phyloP scores from a whole-genome alignment of 2,113 vertebrate genomes.

The Gasterosteus aculeatus region DNA sequence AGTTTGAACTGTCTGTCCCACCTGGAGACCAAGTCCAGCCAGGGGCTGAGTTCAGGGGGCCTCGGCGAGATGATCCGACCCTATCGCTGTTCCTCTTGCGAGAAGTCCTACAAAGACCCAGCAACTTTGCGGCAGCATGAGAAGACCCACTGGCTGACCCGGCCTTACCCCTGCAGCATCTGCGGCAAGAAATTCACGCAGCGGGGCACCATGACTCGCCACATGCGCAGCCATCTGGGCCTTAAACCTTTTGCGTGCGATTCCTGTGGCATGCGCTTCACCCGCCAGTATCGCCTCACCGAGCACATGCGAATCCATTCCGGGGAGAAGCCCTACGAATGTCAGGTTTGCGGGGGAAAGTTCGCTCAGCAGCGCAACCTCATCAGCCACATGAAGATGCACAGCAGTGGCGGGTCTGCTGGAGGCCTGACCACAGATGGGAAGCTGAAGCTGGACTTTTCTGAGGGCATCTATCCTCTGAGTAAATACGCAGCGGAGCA shows the following conservation, averaged over 20 bases:
- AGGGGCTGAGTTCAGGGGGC: conserved; percentile 72
- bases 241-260: conserved; percentile 98
- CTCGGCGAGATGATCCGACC: conserved; percentile 91
- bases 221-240: conserved; percentile 99
- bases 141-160: conserved; percentile 98
- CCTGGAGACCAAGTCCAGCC: conserved; percentile 84
- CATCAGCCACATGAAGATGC: conserved; percentile 99
- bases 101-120: conserved; percentile 98
- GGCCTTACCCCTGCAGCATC: conserved; percentile 98
- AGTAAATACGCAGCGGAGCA: conserved; percentile 94
- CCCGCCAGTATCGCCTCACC: conserved; percentile 97
- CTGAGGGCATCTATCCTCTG: conserved; percentile 93
- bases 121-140: conserved; percentile 97
- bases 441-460: conserved; percentile 93
- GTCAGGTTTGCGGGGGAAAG: conserved; percentile 98
- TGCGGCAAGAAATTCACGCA: conserved; percentile 99
- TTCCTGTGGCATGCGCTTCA: conserved; percentile 98
- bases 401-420: conserved; percentile 83
- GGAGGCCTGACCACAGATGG: conserved; percentile 82
- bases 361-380: conserved; percentile 99
- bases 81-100: conserved; percentile 94
- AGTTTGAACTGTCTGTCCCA: conserved; percentile 76
- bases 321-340: conserved; percentile 98
- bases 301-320: conserved; percentile 99
- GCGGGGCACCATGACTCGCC: conserved; percentile 98